Evolutionary conservation across 2,888 invertebrate species (phyloP).

Genomic region (Uropetala carovei): DNA sequence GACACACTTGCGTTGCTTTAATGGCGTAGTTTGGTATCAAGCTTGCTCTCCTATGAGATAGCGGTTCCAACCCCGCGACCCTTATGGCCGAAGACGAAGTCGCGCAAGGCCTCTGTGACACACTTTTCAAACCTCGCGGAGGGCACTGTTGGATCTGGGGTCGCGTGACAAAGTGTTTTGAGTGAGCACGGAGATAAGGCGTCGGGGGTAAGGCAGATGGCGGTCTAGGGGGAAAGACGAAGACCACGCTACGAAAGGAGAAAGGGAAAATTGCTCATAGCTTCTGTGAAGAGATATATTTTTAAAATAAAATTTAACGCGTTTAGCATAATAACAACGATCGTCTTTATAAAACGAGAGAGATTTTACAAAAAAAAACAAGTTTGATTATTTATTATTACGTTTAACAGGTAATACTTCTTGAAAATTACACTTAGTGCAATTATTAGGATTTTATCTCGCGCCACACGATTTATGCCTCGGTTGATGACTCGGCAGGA

Average conservation of each 20-base stretch:
- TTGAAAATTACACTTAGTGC: too few species aligned
- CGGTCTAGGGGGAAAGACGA: background rate
- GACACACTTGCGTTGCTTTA: background rate
- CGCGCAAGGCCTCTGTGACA: constrained; percentile 38
- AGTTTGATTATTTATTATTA: too few species aligned
- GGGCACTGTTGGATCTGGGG: background rate
- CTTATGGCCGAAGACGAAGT: background rate
- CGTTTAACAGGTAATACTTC: too few species aligned
- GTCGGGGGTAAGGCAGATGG: background rate
- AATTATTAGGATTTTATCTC: too few species aligned
- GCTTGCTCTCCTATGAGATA: background rate
- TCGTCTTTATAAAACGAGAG: too few species aligned
- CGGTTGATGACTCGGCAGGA: too few species aligned
- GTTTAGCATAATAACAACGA: too few species aligned
- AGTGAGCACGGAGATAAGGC: background rate
- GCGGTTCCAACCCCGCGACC: background rate
- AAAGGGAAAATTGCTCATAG: background rate
- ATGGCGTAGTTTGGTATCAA: background rate
- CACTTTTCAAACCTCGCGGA: constrained; percentile 36
- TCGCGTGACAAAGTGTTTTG: constrained; percentile 27
- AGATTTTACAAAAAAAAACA: too few species aligned
- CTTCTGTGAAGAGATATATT: background rate
- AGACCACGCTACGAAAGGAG: background rate
- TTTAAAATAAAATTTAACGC: background rate
- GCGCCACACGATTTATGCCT: too few species aligned